Percentiles rank a stretch among this genome's conserved stretches.
Conservation (phyloP, 2,113 vertebrate species). For the Neoarius graeffei region DNA sequence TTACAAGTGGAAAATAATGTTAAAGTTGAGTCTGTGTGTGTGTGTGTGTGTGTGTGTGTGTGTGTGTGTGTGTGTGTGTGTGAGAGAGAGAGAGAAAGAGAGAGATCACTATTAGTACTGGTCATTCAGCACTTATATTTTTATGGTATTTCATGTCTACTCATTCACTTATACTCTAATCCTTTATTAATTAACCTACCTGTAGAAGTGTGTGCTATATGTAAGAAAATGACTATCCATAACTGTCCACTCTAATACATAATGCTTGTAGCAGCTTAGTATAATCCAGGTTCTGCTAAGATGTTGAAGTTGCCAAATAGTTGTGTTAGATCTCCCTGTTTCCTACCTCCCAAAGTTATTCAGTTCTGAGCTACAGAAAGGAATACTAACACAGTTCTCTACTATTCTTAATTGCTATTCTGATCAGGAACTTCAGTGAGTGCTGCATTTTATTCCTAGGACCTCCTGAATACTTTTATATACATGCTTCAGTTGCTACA, state of each 20-base stretch:
- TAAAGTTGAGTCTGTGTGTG: neutral
- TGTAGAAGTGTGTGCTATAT: neutral
- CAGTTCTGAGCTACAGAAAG: neutral
- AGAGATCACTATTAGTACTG: constrained; percentile 1
- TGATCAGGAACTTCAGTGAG: constrained; percentile 4
- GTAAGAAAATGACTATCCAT: neutral
- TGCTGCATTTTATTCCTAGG: constrained; percentile 25
- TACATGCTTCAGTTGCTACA: constrained; percentile 6
- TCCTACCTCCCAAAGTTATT: neutral
- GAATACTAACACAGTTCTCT: constrained; percentile 8
- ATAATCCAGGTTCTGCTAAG: neutral
- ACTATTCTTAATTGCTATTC: constrained; percentile 31
- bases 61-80: neutral
- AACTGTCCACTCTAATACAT: neutral
- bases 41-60: constrained; percentile 4
- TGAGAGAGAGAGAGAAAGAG: neutral
- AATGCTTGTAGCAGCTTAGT: neutral
- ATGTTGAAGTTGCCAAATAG: neutral
- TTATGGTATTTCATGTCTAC: neutral
- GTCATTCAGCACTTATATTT: neutral
- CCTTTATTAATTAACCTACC: neutral
- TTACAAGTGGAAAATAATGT: neutral
- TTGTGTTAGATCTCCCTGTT: constrained; percentile 7
- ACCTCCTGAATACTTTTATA: constrained; percentile 4
- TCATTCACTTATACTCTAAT: neutral